Evolutionary conservation across 2,113 vertebrate species (phyloP).

Genomic region (Chamaea fasciata): DNA sequence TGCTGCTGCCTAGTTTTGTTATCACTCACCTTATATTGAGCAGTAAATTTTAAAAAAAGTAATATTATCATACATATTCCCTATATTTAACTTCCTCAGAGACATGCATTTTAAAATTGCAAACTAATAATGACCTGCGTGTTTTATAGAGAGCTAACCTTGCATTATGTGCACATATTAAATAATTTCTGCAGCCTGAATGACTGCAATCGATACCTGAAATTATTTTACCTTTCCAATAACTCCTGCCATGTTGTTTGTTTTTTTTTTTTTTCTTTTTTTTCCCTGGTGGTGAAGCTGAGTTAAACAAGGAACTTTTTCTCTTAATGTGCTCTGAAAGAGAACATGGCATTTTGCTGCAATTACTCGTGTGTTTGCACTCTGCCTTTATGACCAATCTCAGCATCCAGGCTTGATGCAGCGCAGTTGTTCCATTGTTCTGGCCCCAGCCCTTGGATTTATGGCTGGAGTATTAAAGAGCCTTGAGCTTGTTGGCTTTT

Average conservation of each 20-base stretch:
- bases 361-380: neutral
- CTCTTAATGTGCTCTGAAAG: neutral
- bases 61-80: neutral
- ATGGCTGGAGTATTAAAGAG: neutral
- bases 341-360: neutral
- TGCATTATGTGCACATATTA: neutral
- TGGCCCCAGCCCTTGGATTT: neutral
- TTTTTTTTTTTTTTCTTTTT: neutral
- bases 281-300: neutral
- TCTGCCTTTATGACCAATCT: neutral
- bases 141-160: neutral
- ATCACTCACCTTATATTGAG: neutral
- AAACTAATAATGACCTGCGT: neutral
- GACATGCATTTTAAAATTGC: neutral
- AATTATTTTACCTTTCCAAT: neutral
- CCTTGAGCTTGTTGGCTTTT: neutral
- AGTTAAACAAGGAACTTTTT: constrained; percentile 11
- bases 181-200: neutral
- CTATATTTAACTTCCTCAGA: neutral
- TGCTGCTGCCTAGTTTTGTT: neutral
- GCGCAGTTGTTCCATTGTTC: neutral
- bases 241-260: neutral
- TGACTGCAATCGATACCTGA: neutral
- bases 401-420: neutral
- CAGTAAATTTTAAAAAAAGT: neutral